Evolutionary conservation across 2,888 invertebrate species (phyloP), one percentile per base, ranked within the genome.

Genomic region (Tupiocoris notatus): DNA sequence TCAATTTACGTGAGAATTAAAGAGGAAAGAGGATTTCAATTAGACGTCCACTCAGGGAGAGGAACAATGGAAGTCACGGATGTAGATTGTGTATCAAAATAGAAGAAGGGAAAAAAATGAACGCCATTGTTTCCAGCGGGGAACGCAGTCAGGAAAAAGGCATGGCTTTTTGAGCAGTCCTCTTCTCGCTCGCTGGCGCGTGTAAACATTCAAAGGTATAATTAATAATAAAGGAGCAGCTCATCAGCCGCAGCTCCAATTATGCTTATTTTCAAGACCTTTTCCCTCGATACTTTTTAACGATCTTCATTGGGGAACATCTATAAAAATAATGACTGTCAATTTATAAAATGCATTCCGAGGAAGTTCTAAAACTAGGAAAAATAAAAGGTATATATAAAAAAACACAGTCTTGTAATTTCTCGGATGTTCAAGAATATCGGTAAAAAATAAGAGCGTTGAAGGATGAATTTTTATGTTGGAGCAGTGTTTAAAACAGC

Each of bases 11-110:
- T 70, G 70, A 59, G 70, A 59, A 70, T 70, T 58, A 70, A 59
- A 39, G 39, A 12, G 70, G 70, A 70, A 65, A 70, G 25, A 70
- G 25, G 70, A 70, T 70, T 70, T 70, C 70, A 70, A 70, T 70
- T 70, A 70, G 59, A 39, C 39, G 39, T 39, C 24, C 22, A 1
- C 17, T 9, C 57, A n/a, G 59, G 24, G 17, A 39, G 3, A 12
- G 39, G 70, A 70, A 70, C 70, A 70, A 70, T 70, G 22, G 67
- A 59, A 59, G 59, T 22, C 24, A n/a, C n/a, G n/a, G n/a, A 58
- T 56, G 70, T 70, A 59, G 70, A 70, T 70, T 70, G 70, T 70
- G 70, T 70, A 70, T 70, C 39, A 68, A 70, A 70, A 39, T 39
- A 39, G 39, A 39, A 70, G 59, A 70, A 67, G 25, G 56, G 70